Evolutionary conservation across 2,113 vertebrate species (phyloP).

Genomic region (Rhinopomastus cyanomelas): DNA sequence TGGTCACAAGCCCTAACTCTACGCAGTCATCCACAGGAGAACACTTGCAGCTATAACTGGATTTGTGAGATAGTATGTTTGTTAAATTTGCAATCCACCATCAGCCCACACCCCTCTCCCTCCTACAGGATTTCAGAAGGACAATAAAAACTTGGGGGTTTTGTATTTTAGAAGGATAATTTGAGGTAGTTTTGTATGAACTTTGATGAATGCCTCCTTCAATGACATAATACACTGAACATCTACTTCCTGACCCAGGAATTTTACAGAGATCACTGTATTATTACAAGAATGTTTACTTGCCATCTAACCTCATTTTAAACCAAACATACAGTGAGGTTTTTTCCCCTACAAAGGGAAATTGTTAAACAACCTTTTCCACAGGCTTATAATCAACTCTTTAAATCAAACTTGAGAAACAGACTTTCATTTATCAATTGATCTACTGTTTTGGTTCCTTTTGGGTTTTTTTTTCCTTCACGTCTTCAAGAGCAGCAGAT

Average conservation of each 20-base stretch:
- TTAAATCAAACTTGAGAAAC: constrained; percentile 44
- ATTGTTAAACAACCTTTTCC: constrained; percentile 42
- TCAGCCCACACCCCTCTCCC: background rate
- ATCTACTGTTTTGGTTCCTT: background rate
- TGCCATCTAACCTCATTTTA: constrained; percentile 65
- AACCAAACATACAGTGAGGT: constrained; percentile 29
- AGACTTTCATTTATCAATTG: constrained; percentile 36
- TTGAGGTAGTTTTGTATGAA: constrained; percentile 23
- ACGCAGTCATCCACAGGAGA: background rate
- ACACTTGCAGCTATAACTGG: background rate
- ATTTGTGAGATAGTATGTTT: background rate
- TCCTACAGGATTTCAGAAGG: constrained; percentile 29
- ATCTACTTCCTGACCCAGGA: constrained; percentile 56
- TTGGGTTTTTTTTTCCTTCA: background rate
- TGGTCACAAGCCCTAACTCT: background rate
- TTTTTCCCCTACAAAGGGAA: constrained; percentile 46
- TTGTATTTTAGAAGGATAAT: constrained; percentile 43
- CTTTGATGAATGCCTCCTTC: constrained; percentile 39
- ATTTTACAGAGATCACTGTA: constrained; percentile 52
- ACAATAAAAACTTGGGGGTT: background rate
- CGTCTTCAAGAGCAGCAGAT: constrained; percentile 10
- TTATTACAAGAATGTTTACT: constrained; percentile 71
- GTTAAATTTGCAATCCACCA: background rate
- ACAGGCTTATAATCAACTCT: constrained; percentile 20
- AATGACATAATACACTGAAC: constrained; percentile 61